A percentile compares a stretch with the other conserved stretches of the same genome.
Conservation (phyloP, 2,113 vertebrate species). For the Piaya cayana region DNA sequence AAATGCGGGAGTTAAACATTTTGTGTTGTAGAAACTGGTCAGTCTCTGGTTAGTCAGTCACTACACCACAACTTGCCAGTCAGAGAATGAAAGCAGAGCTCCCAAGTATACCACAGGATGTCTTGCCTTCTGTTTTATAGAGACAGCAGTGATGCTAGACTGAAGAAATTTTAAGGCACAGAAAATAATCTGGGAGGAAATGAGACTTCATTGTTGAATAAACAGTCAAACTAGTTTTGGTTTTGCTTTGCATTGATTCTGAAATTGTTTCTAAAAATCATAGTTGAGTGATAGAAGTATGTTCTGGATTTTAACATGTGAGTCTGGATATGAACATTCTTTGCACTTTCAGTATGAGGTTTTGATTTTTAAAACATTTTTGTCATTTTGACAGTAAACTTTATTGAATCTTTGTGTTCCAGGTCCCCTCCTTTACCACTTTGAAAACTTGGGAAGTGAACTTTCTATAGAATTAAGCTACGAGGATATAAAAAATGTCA, state of each 20-base stretch:
- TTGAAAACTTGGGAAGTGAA: conserved; percentile 98
- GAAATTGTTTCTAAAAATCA: not conserved
- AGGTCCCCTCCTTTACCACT: conserved; percentile 97
- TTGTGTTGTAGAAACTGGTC: not conserved
- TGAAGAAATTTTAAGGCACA: not conserved
- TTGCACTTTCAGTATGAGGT: not conserved
- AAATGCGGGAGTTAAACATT: not conserved
- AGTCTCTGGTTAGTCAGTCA: not conserved
- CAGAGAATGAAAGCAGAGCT: not conserved
- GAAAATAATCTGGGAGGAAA: not conserved
- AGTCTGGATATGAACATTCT: not conserved
- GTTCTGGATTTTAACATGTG: not conserved
- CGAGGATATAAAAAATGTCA: conserved; percentile 91
- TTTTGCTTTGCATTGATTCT: not conserved
- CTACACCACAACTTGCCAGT: not conserved
- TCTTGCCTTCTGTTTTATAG: not conserved
- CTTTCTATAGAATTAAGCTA: conserved; percentile 97
- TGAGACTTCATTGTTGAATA: not conserved
- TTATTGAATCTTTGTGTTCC: conserved; percentile 15
- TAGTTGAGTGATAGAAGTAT: not conserved
- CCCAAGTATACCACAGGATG: not conserved
- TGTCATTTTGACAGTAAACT: not conserved
- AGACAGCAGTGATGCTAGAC: not conserved
- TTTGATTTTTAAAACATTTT: not conserved
- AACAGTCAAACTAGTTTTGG: not conserved